Base-by-base conservation (phyloP, 2,888 invertebrate species). In the Poecilus cupreus region DNA sequence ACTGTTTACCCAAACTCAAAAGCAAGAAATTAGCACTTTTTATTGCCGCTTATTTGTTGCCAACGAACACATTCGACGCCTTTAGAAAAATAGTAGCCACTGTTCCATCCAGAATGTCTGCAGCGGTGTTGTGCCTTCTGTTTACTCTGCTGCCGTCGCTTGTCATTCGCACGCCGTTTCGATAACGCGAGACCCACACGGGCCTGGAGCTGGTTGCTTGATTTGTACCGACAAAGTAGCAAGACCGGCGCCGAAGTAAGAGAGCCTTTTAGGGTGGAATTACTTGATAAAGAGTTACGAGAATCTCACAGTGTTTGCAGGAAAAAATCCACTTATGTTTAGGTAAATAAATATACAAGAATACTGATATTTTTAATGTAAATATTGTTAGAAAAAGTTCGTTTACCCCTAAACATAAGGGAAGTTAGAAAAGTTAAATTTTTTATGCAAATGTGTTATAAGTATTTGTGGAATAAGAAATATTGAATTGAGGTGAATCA, bases 161-260 rank as follows among this genome's bases (percentile, higher is more conserved):
- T 57, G 57, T 77, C 76, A 37, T 77, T 77, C 76, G 57, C 76
- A 77, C 39, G 37, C 37, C 57, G 76, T 77, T 77, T 37, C 54
- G 76, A 77, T 77, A 77, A 77, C 76, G 39, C 76, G 22, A 60
- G 60, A 60, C 60, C 5, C 60, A 54, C 54, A 60, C 60, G 60
- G 60, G 60, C 54, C 8, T n/a, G 54, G 6, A 8, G 54, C 46
- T 46, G 13, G 46, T 8, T 32, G 32, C 32, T 3, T 46, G 46
- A 1, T 20, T 11, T 8, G 20, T 11, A 49, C 54, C 54, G 54
- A 54, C 54, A 54, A 54, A 54, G 54, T 11, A 18, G 49, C 18
- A 32, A 4, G 11, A 54, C 18, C 20, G 54, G 54, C 54, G 54
- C 54, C 54, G 8, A 54, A 16, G 16, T 18, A 49, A 18, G 20